Conservation (phyloP, 2,113 vertebrate species). For the Regulus satrapa region DNA sequence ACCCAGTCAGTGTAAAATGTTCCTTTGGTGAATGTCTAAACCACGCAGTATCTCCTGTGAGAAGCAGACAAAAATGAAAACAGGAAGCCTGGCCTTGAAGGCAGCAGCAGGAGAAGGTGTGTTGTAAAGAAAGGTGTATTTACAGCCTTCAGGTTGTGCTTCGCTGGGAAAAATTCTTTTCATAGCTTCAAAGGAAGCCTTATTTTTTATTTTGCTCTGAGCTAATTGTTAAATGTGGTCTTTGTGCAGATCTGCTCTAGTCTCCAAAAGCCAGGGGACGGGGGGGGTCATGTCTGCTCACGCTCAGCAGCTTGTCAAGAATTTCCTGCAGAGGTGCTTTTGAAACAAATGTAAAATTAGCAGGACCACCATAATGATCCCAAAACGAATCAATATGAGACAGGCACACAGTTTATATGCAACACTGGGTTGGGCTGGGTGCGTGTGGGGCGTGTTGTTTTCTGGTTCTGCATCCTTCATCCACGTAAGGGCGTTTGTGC, state of each 20-base stretch:
- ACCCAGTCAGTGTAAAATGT: conserved; percentile 37
- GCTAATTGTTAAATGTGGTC: neutral
- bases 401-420: neutral
- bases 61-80: neutral
- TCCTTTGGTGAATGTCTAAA: conserved; percentile 55
- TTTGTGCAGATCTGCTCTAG: neutral
- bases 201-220: neutral
- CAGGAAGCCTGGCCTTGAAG: conserved; percentile 11
- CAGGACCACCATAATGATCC: neutral
- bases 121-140: neutral
- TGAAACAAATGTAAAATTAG: neutral
- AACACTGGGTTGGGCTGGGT: neutral
- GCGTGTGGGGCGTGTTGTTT: rapidly evolving
- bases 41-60: neutral
- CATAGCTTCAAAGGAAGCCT: neutral
- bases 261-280: neutral
- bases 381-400: neutral
- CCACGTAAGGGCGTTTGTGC: neutral
- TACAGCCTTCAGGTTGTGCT: neutral
- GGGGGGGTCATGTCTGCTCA: neutral
- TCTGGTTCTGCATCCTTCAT: neutral
- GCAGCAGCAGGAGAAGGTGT: conserved; percentile 27
- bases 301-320: neutral
- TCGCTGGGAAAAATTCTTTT: neutral
- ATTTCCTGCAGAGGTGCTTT: neutral